phyloP scores from a whole-genome alignment of 2,113 vertebrate genomes.

The Macquaria ambigua region DNA sequence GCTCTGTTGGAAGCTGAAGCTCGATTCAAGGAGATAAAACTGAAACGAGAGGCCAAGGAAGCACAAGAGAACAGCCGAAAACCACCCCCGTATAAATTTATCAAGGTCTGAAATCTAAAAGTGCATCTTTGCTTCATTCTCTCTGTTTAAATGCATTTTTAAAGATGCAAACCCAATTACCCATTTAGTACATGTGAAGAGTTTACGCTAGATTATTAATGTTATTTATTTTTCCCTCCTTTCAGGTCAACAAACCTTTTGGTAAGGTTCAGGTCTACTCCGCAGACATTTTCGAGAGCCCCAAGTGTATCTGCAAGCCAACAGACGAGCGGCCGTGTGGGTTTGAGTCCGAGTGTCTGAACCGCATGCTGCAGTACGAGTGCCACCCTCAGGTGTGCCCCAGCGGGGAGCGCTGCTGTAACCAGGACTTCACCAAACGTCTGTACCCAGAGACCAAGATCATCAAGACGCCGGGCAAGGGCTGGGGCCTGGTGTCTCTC shows the following conservation, averaged over 20 bases:
- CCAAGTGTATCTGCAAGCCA: slow-evolving; percentile 98
- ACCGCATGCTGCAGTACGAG: slow-evolving; percentile 98
- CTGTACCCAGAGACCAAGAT: slow-evolving; percentile 97
- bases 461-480: slow-evolving; percentile 94
- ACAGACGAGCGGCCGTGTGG: slow-evolving; percentile 94
- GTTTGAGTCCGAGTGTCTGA: slow-evolving; percentile 95
- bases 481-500: slow-evolving; percentile 94
- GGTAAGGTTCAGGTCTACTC: slow-evolving; percentile 96
- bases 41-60: slow-evolving; percentile 93
- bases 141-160: background rate
- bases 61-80: slow-evolving; percentile 94
- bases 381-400: slow-evolving; percentile 98
- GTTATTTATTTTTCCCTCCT: background rate
- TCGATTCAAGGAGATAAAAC: slow-evolving; percentile 93
- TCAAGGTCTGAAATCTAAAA: slow-evolving; percentile 87
- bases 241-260: slow-evolving; percentile 94
- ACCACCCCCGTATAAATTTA: slow-evolving; percentile 96
- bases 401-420: slow-evolving; percentile 91
- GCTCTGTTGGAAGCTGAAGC: slow-evolving; percentile 94
- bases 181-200: background rate
- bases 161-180: background rate
- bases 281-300: slow-evolving; percentile 96
- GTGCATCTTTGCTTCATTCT: background rate
- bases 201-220: background rate
- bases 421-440: slow-evolving; percentile 97